phyloP scores from a whole-genome alignment of 2,797 vertebrate species.

The Galaxias olidus region DNA sequence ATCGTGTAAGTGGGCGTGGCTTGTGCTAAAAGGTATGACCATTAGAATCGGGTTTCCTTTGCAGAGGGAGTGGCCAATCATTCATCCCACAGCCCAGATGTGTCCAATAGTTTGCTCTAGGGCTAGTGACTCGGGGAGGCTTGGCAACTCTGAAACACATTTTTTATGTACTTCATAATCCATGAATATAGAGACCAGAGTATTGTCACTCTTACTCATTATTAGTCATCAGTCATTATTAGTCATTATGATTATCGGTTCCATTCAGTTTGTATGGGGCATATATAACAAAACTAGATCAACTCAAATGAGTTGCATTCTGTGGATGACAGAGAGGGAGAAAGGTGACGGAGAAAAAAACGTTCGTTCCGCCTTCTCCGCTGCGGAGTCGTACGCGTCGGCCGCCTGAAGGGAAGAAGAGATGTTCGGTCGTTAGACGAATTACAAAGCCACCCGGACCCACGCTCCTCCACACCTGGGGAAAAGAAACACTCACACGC shows the following conservation, averaged over 20 bases:
- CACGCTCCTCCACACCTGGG: conserved; percentile 3
- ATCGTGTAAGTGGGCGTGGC: conserved; percentile 46
- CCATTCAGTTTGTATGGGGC: neutral
- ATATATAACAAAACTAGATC: conserved; percentile 16
- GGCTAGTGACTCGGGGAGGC: conserved; percentile 29
- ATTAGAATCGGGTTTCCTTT: conserved; percentile 34
- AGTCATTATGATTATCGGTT: neutral
- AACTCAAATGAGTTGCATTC: neutral
- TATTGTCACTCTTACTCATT: too few species aligned
- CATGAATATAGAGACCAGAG: too few species aligned
- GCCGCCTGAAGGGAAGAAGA: conserved; percentile 53
- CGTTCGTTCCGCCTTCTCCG: too few species aligned
- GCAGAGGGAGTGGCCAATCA: conserved; percentile 43
- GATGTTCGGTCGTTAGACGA: conserved; percentile 19
- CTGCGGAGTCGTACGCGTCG: neutral
- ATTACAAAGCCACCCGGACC: conserved; percentile 28
- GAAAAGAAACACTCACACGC: conserved; percentile 12
- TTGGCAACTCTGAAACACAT: conserved; percentile 42
- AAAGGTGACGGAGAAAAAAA: conserved; percentile 10
- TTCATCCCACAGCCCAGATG: conserved; percentile 18
- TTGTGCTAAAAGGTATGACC: conserved; percentile 22
- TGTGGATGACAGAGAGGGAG: conserved; percentile 4
- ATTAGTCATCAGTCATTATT: neutral
- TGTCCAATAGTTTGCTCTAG: conserved; percentile 19
- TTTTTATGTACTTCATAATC: neutral